phyloP scores from a whole-genome alignment of 2,113 vertebrate genomes.

The Ondatra zibethicus region DNA sequence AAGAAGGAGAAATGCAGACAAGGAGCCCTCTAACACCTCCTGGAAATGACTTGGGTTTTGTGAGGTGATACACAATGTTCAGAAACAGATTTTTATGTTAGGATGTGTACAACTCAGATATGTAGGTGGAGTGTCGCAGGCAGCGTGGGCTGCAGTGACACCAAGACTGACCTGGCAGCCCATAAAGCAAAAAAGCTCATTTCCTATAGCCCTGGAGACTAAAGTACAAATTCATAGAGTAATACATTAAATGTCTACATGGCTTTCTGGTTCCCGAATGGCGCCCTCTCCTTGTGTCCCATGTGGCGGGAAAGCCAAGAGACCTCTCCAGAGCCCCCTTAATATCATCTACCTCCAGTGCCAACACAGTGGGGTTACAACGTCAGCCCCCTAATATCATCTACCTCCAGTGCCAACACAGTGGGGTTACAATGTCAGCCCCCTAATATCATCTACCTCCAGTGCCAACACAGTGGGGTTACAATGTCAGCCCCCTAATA shows the following conservation, averaged over 20 bases:
- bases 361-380: background rate
- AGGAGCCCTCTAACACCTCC: background rate
- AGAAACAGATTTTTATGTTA: background rate
- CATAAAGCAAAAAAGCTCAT: background rate
- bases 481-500: background rate
- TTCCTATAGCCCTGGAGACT: background rate
- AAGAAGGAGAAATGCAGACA: background rate
- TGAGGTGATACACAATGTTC: background rate
- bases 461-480: background rate
- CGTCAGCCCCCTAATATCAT: no score
- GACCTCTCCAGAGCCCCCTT: background rate
- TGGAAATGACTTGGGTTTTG: rapidly evolving
- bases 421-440: background rate
- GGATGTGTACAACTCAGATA: background rate
- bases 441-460: no score
- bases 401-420: background rate
- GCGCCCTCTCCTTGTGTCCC: background rate
- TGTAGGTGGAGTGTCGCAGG: background rate
- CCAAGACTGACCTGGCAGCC: background rate
- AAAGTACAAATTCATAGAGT: background rate
- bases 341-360: no score
- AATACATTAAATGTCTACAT: background rate
- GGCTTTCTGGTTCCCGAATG: background rate
- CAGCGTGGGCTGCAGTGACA: no score
- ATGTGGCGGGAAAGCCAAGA: background rate